Evolutionary conservation across 2,113 vertebrate species (phyloP).

Genomic region (Gambusia holbrooki): DNA sequence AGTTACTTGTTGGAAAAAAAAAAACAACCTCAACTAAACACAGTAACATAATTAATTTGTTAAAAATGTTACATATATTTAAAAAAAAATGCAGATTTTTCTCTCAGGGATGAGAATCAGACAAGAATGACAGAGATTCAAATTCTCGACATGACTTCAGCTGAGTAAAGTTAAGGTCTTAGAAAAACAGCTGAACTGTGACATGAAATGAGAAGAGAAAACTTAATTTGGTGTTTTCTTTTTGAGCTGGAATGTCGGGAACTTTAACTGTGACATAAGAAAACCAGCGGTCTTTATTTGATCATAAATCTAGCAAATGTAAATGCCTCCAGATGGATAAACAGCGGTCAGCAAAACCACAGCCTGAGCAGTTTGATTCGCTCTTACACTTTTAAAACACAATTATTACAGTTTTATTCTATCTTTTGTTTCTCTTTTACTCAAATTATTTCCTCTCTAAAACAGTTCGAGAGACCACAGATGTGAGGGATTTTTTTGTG

Average conservation of each 20-base stretch:
- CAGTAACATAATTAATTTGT: background rate
- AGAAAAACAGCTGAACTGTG: too few relatives aligned
- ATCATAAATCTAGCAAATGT: background rate
- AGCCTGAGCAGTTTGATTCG: too few relatives aligned
- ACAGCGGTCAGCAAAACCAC: background rate
- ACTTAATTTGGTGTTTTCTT: background rate
- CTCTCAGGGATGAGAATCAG: background rate
- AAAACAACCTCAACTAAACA: background rate
- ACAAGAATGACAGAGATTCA: background rate
- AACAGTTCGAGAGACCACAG: slow-evolving; percentile 55
- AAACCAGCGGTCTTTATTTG: background rate
- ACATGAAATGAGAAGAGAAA: too few relatives aligned
- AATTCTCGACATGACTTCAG: background rate
- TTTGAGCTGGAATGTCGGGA: background rate
- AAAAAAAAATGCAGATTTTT: background rate
- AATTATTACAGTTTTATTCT: background rate
- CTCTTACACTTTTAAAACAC: slow-evolving; percentile 4
- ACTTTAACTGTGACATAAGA: background rate
- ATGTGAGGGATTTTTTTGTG: slow-evolving; percentile 59
- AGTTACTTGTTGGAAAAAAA: background rate
- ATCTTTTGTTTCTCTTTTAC: slow-evolving; percentile 14
- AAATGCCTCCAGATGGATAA: background rate
- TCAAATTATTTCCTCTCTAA: slow-evolving; percentile 39
- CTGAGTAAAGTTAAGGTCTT: background rate
- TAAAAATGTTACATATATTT: background rate